These are phyloP conservation scores for Allygus modestus DNA, from an alignment of 2,888 invertebrate species.

Conservation along the genomic window DNA sequence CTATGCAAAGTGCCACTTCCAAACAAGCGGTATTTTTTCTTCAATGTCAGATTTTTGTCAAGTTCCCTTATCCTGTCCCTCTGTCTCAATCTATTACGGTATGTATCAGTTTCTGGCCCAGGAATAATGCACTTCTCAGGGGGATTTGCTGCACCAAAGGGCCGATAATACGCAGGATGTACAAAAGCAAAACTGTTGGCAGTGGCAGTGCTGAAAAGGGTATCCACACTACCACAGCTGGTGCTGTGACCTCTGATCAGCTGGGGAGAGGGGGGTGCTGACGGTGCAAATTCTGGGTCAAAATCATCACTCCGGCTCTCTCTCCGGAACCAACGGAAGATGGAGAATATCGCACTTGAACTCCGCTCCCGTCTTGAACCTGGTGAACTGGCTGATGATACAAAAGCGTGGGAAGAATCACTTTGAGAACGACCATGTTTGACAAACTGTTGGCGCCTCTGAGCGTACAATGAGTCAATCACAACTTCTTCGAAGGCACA, in stretches of 20 bases:
- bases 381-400: constrained; percentile 57
- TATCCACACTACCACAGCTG: constrained; percentile 81
- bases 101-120: constrained; percentile 81
- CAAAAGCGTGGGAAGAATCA: constrained; percentile 57
- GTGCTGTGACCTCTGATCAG: constrained; percentile 73
- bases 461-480: constrained; percentile 61
- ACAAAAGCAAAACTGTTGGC: constrained; percentile 85
- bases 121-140: constrained; percentile 73
- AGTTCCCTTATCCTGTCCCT: constrained; percentile 78
- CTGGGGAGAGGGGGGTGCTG: constrained; percentile 68
- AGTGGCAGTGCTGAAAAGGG: constrained; percentile 84
- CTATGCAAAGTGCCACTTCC: constrained; percentile 72
- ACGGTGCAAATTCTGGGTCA: constrained; percentile 67
- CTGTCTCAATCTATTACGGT: constrained; percentile 80
- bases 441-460: constrained; percentile 61
- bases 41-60: constrained; percentile 80
- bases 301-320: constrained; percentile 71
- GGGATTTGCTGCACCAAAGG: constrained; percentile 74
- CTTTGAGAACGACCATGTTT: constrained; percentile 63
- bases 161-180: constrained; percentile 77
- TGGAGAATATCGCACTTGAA: constrained; percentile 78
- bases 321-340: constrained; percentile 86
- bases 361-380: constrained; percentile 65
- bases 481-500: constrained; percentile 51
- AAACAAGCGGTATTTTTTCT: constrained; percentile 81